Base-by-base conservation (phyloP, 2,888 invertebrate species). In the Drosophila multiciliata region DNA sequence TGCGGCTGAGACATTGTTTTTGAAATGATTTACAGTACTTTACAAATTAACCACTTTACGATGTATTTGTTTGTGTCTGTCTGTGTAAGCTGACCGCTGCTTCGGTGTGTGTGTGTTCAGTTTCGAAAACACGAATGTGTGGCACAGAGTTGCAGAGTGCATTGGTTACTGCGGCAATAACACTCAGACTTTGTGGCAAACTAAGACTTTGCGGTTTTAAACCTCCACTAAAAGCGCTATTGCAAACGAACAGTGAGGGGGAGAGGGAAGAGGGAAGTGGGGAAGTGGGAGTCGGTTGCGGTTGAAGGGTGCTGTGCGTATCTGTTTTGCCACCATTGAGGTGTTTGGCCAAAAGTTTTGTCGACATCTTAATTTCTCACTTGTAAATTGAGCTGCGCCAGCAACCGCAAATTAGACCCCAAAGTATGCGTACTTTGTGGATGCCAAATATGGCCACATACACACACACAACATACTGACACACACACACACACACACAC, bases 361-460 rank as follows among this genome's bases (percentile, higher is more conserved):
- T 75, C 89, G 87, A 89, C 89, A 86, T 86, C 89, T 86, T 86
- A 89, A 89, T 86, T 86, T 89, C 85, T 87, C 89, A 89, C 85
- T 89, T 87, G 87, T 84, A 86, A 86, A 86, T 89, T 86, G 85
- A 89, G 85, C 87, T 87, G 78, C 78, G 87, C 73, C 87, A 82
- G 87, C 78, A 80, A 78, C 87, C 86, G 75, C 85, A 86, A 89
- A 86, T 89, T 89, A 87, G 89, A 89, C 89, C 85, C 82, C 86
- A 89, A 87, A 86, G 87, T 84, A 84, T 86, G 75, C 77, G 89
- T 83, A 87, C 78, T 85, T 84, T 89, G 85, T 75, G 85, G 85
- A 81, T 85, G 78, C 83, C 83, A 80, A 78, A 81, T 81, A 83
- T 75, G 66, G 69, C 54, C 72, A 57, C 38, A 48, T 35, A 29